Evolutionary conservation across 2,888 invertebrate species (phyloP).

Genomic region (Rhagonycha lutea): DNA sequence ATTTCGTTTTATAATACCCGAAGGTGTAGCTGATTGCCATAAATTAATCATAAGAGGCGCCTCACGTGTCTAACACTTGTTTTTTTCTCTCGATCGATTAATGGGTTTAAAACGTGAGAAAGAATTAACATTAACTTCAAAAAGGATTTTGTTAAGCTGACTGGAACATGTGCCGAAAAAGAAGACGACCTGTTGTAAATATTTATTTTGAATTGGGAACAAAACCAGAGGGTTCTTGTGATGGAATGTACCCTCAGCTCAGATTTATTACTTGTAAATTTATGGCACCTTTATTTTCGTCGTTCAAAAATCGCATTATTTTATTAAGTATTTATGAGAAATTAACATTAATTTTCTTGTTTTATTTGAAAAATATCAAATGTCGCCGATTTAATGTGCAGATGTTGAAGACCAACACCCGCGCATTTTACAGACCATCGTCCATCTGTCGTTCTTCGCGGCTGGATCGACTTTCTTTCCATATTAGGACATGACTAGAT

Average conservation of each 20-base stretch:
- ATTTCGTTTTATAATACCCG: constrained; percentile 10
- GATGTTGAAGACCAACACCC: constrained; percentile 28
- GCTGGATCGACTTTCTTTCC: constrained; percentile 33
- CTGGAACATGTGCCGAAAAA: not conserved
- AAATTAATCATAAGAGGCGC: constrained; percentile 24
- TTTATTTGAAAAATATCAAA: constrained; percentile 23
- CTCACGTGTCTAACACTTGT: constrained; percentile 7
- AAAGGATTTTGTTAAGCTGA: constrained; percentile 10
- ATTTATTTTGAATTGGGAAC: constrained; percentile 20
- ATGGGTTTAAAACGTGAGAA: constrained; percentile 13
- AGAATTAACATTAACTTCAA: constrained; percentile 13
- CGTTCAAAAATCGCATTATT: constrained; percentile 14
- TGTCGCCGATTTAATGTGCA: constrained; percentile 22
- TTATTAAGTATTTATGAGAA: constrained; percentile 8
- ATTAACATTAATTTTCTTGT: constrained; percentile 11
- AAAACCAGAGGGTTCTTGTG: not conserved
- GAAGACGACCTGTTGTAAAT: constrained; percentile 23
- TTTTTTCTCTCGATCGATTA: constrained; percentile 16
- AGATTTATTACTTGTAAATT: constrained; percentile 22
- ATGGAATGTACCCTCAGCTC: constrained; percentile 19
- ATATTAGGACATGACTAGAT: constrained; percentile 34
- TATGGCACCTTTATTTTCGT: constrained; percentile 17
- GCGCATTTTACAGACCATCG: constrained; percentile 27
- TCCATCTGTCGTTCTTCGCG: constrained; percentile 31
- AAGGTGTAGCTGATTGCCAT: constrained; percentile 12